phyloP scores from a whole-genome alignment of 2,113 vertebrate species.

The Propithecus coquereli region DNA sequence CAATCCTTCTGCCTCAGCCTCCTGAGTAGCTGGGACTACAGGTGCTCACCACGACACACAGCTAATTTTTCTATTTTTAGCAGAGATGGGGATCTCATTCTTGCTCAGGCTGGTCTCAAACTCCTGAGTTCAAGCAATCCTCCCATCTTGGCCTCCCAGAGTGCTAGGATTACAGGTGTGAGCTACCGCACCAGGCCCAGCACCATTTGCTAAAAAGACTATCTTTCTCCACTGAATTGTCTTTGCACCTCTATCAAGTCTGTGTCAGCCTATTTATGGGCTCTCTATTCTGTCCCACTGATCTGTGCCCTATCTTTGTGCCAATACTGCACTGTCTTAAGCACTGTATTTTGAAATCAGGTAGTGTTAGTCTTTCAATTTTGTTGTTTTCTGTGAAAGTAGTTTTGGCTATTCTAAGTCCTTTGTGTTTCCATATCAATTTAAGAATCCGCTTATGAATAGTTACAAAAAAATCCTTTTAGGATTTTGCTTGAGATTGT shows the following conservation, averaged over 20 bases:
- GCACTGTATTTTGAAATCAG: not conserved
- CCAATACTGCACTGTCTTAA: not conserved
- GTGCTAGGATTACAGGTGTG: too few species aligned
- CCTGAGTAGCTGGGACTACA: too few species aligned
- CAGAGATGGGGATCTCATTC: too few species aligned
- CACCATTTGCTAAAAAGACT: too few species aligned
- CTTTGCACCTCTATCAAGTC: too few species aligned
- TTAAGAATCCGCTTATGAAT: not conserved
- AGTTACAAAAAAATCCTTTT: not conserved
- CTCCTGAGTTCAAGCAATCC: too few species aligned
- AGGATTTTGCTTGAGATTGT: not conserved
- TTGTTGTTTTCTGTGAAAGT: not conserved
- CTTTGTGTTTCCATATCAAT: not conserved
- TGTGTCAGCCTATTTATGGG: not conserved
- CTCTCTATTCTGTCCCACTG: not conserved
- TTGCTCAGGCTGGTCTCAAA: too few species aligned
- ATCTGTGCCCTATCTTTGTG: not conserved
- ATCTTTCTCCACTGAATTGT: not conserved
- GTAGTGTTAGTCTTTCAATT: not conserved
- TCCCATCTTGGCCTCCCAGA: too few species aligned
- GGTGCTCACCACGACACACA: too few species aligned
- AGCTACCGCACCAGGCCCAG: not conserved
- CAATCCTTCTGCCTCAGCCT: too few species aligned
- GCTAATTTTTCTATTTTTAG: too few species aligned
- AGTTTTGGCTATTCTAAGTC: not conserved